These are phyloP conservation scores for Tetheella fluctuosa DNA, from an alignment of 2,888 invertebrate genomes.

Conservation along the genomic window DNA sequence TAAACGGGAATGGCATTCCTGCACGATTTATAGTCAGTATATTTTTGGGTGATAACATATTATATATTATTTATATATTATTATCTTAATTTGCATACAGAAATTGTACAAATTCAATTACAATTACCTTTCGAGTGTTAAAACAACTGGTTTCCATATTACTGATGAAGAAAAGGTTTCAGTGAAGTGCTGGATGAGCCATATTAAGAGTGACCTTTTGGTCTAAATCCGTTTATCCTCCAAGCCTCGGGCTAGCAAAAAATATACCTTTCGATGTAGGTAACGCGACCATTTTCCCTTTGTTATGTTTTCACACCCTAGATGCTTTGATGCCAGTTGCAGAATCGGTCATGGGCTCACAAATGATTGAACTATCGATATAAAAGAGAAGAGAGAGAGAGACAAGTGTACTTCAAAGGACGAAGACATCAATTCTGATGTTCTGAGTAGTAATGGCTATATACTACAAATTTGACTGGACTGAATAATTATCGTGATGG, in stretches of 20 bases:
- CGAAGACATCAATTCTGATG: neutral
- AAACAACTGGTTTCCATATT: neutral
- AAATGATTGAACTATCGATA: neutral
- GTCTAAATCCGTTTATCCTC: constrained; percentile 3
- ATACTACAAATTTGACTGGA: neutral
- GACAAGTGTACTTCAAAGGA: neutral
- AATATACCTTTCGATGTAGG: neutral
- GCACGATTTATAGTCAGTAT: too few species aligned
- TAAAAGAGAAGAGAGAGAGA: too few species aligned
- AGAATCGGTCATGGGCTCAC: neutral
- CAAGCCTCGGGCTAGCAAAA: neutral
- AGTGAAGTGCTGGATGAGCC: constrained; percentile 1
- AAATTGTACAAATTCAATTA: neutral
- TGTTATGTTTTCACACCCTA: neutral
- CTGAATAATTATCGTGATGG: neutral
- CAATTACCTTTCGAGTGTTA: neutral
- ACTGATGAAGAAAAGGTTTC: neutral
- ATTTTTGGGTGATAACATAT: too few species aligned
- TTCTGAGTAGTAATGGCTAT: neutral
- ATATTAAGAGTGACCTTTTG: constrained; percentile 9
- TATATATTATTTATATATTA: too few species aligned
- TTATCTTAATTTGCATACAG: too few species aligned
- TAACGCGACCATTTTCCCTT: neutral
- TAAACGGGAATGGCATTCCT: too few species aligned
- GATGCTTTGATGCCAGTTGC: neutral